Conservation (phyloP, 1,140 invertebrate genomes). For the Chrysopa pallens region DNA sequence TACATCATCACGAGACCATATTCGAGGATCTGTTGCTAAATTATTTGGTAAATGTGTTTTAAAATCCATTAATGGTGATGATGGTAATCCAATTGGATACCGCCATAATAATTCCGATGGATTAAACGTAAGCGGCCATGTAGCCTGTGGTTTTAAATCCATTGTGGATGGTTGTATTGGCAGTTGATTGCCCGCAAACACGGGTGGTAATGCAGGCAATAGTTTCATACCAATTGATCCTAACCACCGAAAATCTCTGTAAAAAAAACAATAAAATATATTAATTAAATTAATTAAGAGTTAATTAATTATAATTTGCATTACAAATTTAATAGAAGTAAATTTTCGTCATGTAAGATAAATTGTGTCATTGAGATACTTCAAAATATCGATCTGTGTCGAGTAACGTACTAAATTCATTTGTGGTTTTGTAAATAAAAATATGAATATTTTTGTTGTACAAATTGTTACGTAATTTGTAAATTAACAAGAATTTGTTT, state of each 20-base stretch:
- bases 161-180: slow-evolving; percentile 33
- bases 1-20: slow-evolving; percentile 85
- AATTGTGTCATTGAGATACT: too few species aligned
- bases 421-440: too few species aligned
- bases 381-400: too few species aligned
- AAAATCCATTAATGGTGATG: slow-evolving; percentile 58
- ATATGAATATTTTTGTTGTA: too few species aligned
- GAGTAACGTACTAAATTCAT: too few species aligned
- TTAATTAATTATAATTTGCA: too few species aligned
- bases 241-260: background rate
- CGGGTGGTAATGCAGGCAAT: slow-evolving; percentile 40
- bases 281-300: background rate
- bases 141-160: slow-evolving; percentile 35
- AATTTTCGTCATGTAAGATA: too few species aligned
- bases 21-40: slow-evolving; percentile 67
- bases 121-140: slow-evolving; percentile 39
- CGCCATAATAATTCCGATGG: slow-evolving; percentile 62
- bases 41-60: slow-evolving; percentile 66
- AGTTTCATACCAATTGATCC: slow-evolving; percentile 33
- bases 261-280: background rate
- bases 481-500: too few species aligned
- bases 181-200: slow-evolving; percentile 29
- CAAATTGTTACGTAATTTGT: too few species aligned
- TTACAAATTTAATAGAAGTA: too few species aligned
- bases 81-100: slow-evolving; percentile 53